phyloP scores from a whole-genome alignment of 1,140 invertebrate genomes.

The Reticulitermes speratus region DNA sequence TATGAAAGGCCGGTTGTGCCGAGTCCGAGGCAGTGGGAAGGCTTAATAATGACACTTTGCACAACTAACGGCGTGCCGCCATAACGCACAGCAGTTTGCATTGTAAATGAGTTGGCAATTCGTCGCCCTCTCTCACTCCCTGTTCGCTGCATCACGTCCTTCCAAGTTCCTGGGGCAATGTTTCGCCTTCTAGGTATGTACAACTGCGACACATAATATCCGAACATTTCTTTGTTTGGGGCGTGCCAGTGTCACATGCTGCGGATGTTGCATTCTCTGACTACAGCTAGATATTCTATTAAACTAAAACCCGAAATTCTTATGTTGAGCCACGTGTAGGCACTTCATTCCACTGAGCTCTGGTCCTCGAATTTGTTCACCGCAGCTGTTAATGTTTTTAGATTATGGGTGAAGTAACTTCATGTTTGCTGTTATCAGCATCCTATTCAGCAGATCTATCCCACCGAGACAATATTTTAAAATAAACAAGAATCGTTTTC shows the following conservation, averaged over 20 bases:
- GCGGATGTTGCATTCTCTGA: not conserved
- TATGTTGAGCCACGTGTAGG: not conserved
- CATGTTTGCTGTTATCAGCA: no score
- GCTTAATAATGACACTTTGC: slow-evolving; percentile 1
- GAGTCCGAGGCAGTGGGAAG: not conserved
- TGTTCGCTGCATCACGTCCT: not conserved
- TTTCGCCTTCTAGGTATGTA: not conserved
- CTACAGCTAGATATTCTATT: not conserved
- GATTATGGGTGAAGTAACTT: no score
- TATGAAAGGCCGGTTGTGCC: not conserved
- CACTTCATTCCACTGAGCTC: not conserved
- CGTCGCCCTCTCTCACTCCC: not conserved
- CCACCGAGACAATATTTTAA: no score
- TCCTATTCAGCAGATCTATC: no score
- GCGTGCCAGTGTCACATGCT: not conserved
- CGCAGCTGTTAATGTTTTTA: no score
- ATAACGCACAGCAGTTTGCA: not conserved
- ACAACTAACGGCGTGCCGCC: not conserved
- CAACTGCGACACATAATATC: not conserved
- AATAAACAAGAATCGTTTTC: no score
- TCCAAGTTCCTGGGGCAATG: not conserved
- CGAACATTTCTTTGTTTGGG: not conserved
- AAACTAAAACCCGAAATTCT: not conserved
- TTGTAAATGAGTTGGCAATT: not conserved
- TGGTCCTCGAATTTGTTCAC: no score